A percentile compares a stretch with the other conserved stretches of the same genome.
Evolutionary conservation across 2,113 vertebrate species (phyloP).

Genomic region (Hippoglossus stenolepis): DNA sequence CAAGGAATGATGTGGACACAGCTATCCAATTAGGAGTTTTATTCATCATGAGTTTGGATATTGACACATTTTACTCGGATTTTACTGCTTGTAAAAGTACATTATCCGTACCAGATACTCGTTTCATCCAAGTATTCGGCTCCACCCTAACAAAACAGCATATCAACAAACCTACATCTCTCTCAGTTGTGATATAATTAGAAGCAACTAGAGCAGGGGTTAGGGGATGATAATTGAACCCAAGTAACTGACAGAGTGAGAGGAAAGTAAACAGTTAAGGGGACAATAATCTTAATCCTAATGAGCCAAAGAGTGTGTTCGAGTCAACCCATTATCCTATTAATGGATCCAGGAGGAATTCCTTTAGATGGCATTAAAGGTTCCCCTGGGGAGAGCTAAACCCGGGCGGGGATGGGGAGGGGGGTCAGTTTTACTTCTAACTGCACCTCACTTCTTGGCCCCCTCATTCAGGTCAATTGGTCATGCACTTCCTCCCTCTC

Average conservation of each 20-base stretch:
- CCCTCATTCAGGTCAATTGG: conserved; percentile 61
- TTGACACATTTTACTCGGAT: no score
- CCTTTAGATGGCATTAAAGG: conserved; percentile 69
- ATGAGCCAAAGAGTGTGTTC: conserved; percentile 53
- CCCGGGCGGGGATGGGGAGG: neutral
- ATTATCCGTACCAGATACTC: no score
- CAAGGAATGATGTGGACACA: no score
- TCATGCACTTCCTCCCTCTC: conserved; percentile 52
- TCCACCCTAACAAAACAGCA: neutral
- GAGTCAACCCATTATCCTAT: conserved; percentile 59
- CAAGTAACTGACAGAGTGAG: conserved; percentile 8
- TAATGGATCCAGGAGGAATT: conserved; percentile 71
- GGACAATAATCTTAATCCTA: conserved; percentile 56
- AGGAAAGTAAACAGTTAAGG: conserved; percentile 44
- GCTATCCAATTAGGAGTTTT: no score
- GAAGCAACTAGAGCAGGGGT: neutral
- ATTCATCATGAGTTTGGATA: no score
- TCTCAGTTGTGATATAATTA: conserved; percentile 23
- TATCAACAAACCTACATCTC: conserved; percentile 3
- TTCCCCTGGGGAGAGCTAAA: conserved; percentile 55
- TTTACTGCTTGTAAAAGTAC: no score
- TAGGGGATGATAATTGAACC: conserved; percentile 31
- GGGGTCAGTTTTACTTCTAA: conserved; percentile 11
- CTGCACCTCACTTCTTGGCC: conserved; percentile 35
- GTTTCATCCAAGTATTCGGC: no score